phyloP scores from a whole-genome alignment of 2,797 vertebrate species.

The Delichon dasypus region DNA sequence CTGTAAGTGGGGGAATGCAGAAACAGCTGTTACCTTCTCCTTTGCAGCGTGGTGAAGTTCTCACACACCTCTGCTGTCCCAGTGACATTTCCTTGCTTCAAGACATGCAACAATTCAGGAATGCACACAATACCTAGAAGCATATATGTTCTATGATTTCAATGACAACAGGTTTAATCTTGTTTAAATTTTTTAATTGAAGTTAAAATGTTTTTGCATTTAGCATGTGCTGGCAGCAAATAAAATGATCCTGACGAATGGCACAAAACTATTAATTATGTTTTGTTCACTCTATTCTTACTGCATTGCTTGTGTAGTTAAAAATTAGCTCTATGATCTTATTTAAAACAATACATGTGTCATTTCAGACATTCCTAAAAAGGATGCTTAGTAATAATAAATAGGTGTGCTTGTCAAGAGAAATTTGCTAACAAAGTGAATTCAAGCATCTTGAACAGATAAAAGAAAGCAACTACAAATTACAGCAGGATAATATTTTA shows the following conservation, averaged over 20 bases:
- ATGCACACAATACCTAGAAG: not conserved
- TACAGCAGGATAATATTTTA: not conserved
- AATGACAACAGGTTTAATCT: not conserved
- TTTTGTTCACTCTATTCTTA: conserved; percentile 61
- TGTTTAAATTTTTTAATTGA: conserved; percentile 27
- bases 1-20: not conserved
- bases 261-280: conserved; percentile 69
- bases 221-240: conserved; percentile 47
- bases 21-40: not conserved
- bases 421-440: conserved; percentile 55
- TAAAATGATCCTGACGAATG: conserved; percentile 42
- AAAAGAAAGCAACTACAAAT: conserved; percentile 44
- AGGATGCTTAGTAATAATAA: conserved; percentile 61
- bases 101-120: not conserved
- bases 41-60: not conserved
- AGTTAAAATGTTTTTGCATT: conserved; percentile 60
- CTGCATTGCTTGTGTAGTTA: conserved; percentile 43
- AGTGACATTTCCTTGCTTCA: too few species aligned
- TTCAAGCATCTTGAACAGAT: conserved; percentile 37
- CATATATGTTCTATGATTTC: not conserved
- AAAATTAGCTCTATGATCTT: conserved; percentile 70
- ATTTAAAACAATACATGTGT: conserved; percentile 69
- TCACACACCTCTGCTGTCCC: not conserved
- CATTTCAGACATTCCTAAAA: conserved; percentile 55
- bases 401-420: conserved; percentile 49